phyloP scores from a whole-genome alignment of 2,113 vertebrate species.

The Cercopithecus mona region DNA sequence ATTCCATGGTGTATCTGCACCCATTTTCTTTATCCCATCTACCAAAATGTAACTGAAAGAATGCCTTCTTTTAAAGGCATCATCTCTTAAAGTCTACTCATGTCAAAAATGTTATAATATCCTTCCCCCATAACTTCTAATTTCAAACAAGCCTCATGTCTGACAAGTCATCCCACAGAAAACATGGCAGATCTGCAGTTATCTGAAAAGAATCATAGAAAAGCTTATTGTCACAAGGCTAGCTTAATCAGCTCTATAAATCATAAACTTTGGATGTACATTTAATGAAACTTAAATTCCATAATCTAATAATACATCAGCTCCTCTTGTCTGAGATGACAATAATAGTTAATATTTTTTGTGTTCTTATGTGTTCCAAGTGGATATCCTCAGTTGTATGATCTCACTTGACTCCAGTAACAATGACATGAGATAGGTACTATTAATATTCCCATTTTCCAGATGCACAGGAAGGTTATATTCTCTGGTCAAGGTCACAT shows the following conservation, averaged over 20 bases:
- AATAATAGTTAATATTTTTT: background rate
- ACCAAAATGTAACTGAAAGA: too few species aligned
- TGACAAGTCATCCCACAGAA: background rate
- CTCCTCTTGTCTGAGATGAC: background rate
- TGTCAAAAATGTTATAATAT: background rate
- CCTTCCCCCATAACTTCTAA: background rate
- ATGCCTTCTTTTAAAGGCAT: background rate
- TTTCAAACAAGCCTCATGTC: background rate
- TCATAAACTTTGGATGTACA: background rate
- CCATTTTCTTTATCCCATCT: too few species aligned
- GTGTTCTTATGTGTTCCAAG: background rate
- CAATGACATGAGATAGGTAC: background rate
- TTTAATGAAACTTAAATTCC: constrained; percentile 25
- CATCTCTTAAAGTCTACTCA: background rate
- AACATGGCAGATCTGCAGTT: background rate
- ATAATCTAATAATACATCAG: background rate
- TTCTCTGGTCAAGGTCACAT: background rate
- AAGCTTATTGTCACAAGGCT: background rate
- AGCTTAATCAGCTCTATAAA: background rate
- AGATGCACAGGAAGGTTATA: background rate
- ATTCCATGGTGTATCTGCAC: too few species aligned
- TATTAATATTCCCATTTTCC: background rate
- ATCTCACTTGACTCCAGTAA: background rate
- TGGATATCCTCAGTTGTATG: background rate
- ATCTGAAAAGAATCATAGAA: background rate